Evolutionary conservation across 2,888 invertebrate genomes (phyloP).

Genomic region (Catocala nupta): DNA sequence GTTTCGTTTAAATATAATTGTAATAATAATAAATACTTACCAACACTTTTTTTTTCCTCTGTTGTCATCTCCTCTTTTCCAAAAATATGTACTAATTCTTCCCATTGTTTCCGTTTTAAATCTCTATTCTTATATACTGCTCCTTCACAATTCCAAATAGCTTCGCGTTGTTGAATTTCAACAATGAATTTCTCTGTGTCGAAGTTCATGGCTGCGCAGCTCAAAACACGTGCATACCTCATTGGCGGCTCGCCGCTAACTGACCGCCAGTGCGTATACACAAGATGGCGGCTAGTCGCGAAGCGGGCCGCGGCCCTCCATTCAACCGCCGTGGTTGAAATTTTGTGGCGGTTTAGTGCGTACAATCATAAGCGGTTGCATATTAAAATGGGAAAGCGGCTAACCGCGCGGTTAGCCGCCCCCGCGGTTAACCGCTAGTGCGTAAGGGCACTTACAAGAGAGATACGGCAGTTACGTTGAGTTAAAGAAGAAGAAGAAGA

Average conservation of each 20-base stretch:
- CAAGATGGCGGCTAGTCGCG: constrained; percentile 32
- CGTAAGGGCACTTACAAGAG: constrained; percentile 21
- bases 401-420: constrained; percentile 22
- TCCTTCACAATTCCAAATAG: too few relatives aligned
- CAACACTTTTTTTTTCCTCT: constrained; percentile 27
- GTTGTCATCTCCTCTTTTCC: constrained; percentile 28
- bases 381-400: constrained; percentile 13
- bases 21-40: constrained; percentile 28
- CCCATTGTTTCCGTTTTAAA: too few relatives aligned
- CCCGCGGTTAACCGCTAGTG: constrained; percentile 18
- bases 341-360: constrained; percentile 35
- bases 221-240: constrained; percentile 6
- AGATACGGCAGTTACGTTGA: too few relatives aligned
- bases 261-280: constrained; percentile 32
- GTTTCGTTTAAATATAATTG: constrained; percentile 20
- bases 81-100: constrained; percentile 24
- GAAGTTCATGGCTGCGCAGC: background rate
- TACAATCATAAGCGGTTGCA: too few relatives aligned
- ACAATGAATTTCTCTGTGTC: too few relatives aligned
- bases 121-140: too few relatives aligned
- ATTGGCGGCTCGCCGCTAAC: constrained; percentile 8
- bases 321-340: constrained; percentile 37
- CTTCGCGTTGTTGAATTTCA: too few relatives aligned
- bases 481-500: too few relatives aligned
- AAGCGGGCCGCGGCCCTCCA: constrained; percentile 31